Evolutionary conservation across 2,113 vertebrate genomes (phyloP).

Genomic region (Columba livia): DNA sequence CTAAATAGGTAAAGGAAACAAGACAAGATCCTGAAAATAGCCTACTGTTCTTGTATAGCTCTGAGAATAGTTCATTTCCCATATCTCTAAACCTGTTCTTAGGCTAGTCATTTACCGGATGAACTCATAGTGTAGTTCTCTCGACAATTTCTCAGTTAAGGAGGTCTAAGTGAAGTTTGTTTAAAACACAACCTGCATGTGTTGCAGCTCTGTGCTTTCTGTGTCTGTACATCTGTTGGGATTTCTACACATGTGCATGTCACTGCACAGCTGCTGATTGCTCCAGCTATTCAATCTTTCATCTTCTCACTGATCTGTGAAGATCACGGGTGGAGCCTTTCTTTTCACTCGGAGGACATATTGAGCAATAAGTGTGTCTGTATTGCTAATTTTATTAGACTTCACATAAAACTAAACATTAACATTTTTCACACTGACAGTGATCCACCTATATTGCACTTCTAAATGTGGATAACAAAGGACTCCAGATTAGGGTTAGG

Average conservation of each 20-base stretch:
- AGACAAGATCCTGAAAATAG: neutral
- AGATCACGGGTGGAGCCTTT: neutral
- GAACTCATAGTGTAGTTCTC: neutral
- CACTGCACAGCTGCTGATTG: neutral
- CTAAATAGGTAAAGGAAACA: neutral
- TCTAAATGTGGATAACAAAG: neutral
- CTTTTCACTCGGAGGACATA: neutral
- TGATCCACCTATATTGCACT: neutral
- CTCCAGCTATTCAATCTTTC: neutral
- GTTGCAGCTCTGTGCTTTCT: neutral
- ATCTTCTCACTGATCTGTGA: neutral
- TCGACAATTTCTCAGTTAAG: neutral
- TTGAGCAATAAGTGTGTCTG: neutral
- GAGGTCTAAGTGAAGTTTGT: neutral
- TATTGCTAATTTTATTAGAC: neutral
- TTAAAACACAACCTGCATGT: neutral
- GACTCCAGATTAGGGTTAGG: neutral
- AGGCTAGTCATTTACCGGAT: neutral
- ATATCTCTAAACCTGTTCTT: neutral
- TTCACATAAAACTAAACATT: neutral
- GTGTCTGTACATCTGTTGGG: neutral
- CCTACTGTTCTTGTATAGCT: neutral
- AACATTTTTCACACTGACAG: neutral
- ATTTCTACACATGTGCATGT: neutral
- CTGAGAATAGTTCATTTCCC: neutral